Evolutionary conservation across 2,888 invertebrate species (phyloP), one percentile per base, ranked within the genome.

Genomic region (Galeruca laticollis): DNA sequence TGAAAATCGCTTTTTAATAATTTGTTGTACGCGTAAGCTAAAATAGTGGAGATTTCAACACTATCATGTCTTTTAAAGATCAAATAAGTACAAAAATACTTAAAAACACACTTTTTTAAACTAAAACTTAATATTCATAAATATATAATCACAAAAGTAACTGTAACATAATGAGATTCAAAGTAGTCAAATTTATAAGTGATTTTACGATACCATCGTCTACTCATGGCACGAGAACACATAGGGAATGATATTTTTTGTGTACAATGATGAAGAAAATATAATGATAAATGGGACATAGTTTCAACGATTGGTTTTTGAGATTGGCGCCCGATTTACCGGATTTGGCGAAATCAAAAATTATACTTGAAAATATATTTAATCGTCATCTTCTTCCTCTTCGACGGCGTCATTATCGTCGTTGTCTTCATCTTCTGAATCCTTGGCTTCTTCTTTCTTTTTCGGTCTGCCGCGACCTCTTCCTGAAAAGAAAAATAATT

Each of bases 381-480:
- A 43, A 33, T 63, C 43, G 64, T 63, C 82, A 60, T 84, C 83
- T 64, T 84, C 84, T 63, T 82, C 82, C 59, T 83, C 84, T 61
- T 84, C 84, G 13, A 85, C 86, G 37, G 86, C 85, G 5, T 82
- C 86, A 61, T 85, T 85, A 51, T 87, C 87, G 43, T 86, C 82
- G 20, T 77, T 84, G 37, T 83, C 84, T 52, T 87, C 84, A 21
- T 85, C 86, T 54, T 84, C 84, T 4, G 82, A 85, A 54, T 85
- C 85, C 56, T 85, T 85, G 69, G 82, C 80, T 35, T 84, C 79
- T 57, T 86, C 85, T 60, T 84, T 86, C 71, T 83, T 85, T 79
- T 86, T 87, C 70, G 87, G 86, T 67, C 87, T 78, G 4, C 87
- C 87, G 60, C 87, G 84, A 2, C 87, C 83, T 78, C 82, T 75